These are phyloP conservation scores for Irena cyanogastra DNA, from an alignment of 2,113 vertebrate species.

Conservation along the genomic window DNA sequence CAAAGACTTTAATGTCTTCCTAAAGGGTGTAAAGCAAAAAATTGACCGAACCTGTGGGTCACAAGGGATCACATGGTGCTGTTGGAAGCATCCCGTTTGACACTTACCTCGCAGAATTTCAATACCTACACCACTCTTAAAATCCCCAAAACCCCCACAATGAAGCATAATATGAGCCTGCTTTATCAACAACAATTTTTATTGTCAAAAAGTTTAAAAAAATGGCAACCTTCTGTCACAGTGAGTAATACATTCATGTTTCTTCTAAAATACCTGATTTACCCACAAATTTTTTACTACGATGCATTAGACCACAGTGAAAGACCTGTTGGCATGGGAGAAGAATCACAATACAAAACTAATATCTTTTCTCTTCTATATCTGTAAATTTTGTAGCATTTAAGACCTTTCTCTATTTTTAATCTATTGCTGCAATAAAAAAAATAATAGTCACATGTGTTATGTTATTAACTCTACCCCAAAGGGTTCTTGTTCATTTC, in stretches of 20 bases:
- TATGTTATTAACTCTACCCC: not conserved
- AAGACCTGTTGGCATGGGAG: not conserved
- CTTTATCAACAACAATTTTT: not conserved
- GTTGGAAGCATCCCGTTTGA: not conserved
- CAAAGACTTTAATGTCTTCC: not conserved
- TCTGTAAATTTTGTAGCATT: not conserved
- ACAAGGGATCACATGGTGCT: not conserved
- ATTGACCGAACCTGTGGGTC: not conserved
- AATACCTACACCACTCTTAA: not conserved
- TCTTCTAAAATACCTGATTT: not conserved
- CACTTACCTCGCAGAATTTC: not conserved
- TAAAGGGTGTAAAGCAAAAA: not conserved
- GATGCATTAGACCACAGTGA: not conserved
- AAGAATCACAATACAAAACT: not conserved
- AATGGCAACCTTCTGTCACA: not conserved
- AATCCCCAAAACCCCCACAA: not conserved
- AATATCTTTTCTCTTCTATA: not conserved
- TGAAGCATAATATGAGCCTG: fast-evolving
- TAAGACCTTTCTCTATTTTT: not conserved
- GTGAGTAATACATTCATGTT: not conserved
- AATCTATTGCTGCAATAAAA: not conserved
- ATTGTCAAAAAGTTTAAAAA: not conserved
- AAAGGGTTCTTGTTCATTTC: not conserved
- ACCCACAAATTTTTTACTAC: not conserved
- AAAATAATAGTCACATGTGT: not conserved